Evolutionary conservation across 2,888 invertebrate genomes (phyloP).

Genomic region (Cartodere bifasciata): DNA sequence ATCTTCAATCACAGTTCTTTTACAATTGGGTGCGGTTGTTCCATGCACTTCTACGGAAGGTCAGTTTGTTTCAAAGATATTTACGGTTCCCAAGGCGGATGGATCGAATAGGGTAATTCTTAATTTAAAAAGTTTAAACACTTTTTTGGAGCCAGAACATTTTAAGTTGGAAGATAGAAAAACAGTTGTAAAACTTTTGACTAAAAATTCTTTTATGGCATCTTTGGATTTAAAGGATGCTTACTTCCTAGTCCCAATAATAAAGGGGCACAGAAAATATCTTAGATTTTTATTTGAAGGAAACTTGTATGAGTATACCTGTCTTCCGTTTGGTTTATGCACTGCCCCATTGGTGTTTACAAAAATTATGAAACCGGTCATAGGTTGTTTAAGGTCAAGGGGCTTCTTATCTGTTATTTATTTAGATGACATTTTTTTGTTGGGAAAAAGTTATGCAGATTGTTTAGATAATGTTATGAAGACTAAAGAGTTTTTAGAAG

Average conservation of each 20-base stretch:
- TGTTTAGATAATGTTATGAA: slow-evolving; percentile 5
- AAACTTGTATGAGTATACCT: slow-evolving; percentile 17
- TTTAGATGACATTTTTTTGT: slow-evolving; percentile 16
- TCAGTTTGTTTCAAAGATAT: slow-evolving; percentile 15
- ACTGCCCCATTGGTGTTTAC: slow-evolving; percentile 21
- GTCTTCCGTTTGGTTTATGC: slow-evolving; percentile 19
- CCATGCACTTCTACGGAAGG: slow-evolving; percentile 10
- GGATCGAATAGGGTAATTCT: slow-evolving; percentile 13
- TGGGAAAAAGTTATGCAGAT: slow-evolving; percentile 10
- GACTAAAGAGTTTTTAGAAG: slow-evolving; percentile 8
- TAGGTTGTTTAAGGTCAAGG: slow-evolving; percentile 10
- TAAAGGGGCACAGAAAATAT: slow-evolving; percentile 13
- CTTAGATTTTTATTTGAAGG: slow-evolving; percentile 17
- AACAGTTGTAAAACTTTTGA: slow-evolving; percentile 16
- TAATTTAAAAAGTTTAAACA: slow-evolving; percentile 17
- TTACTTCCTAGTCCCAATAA: slow-evolving; percentile 17
- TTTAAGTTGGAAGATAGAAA: slow-evolving; percentile 21
- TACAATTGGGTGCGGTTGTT: slow-evolving; percentile 7
- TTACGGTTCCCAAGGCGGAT: slow-evolving; percentile 14
- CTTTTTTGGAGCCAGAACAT: slow-evolving; percentile 16
- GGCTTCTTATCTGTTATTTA: slow-evolving; percentile 15
- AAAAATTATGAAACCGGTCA: slow-evolving; percentile 19
- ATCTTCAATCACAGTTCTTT: slow-evolving; percentile 4
- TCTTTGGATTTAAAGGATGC: slow-evolving; percentile 14
- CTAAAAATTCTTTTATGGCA: slow-evolving; percentile 7